These are phyloP conservation scores for Crocidura indochinensis DNA, from an alignment of 2,797 vertebrate genomes.

Conservation along the genomic window DNA sequence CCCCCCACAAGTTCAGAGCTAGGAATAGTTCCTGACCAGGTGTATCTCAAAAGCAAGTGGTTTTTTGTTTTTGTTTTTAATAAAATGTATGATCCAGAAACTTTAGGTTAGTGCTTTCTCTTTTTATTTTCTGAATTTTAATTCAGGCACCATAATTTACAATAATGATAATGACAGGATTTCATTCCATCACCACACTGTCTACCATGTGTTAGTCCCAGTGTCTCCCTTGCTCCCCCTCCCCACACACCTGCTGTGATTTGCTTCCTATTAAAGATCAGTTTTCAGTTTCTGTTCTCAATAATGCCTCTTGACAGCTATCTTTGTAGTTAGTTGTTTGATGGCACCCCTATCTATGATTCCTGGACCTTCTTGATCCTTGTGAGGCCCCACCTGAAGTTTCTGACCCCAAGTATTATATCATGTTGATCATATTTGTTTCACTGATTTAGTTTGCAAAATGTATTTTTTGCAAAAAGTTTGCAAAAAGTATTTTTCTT, in stretches of 20 bases:
- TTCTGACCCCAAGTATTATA: background rate
- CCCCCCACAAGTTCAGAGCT: no score
- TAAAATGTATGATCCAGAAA: no score
- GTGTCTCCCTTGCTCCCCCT: no score
- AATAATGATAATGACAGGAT: background rate
- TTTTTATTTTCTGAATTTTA: background rate
- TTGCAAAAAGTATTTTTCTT: conserved; percentile 20
- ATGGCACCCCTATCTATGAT: background rate
- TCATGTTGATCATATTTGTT: background rate
- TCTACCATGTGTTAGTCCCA: no score
- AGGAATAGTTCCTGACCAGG: no score
- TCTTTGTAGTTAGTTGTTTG: background rate
- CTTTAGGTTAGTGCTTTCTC: background rate
- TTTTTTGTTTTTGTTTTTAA: no score
- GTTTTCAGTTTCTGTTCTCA: background rate
- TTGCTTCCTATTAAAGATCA: no score
- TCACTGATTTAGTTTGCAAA: conserved; percentile 13
- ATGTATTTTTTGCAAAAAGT: conserved; percentile 24
- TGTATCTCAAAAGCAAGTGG: no score
- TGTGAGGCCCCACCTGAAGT: background rate
- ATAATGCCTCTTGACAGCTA: background rate
- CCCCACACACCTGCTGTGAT: no score
- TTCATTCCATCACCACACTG: no score
- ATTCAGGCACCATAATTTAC: conserved; percentile 42
- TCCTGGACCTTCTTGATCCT: background rate